Conservation (phyloP, 2,888 invertebrate species). For the Conchocele bisecta region DNA sequence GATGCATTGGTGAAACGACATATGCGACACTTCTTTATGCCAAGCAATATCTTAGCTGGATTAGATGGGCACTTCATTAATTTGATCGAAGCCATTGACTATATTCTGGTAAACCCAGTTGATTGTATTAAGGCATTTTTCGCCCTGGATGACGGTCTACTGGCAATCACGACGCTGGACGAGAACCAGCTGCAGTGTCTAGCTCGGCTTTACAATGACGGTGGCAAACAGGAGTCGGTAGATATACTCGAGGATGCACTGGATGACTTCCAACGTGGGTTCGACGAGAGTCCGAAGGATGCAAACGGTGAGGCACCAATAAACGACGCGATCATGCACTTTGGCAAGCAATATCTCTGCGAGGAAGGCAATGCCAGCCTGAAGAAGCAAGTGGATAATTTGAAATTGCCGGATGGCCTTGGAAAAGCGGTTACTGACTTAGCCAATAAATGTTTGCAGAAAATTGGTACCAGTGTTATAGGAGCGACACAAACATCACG, state of each 20-base stretch:
- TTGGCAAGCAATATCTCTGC: not conserved
- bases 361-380: too few relatives aligned
- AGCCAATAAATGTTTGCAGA: too few relatives aligned
- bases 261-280: slow-evolving; percentile 38
- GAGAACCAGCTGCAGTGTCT: too few relatives aligned
- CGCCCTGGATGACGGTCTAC: slow-evolving; percentile 15
- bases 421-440: too few relatives aligned
- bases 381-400: too few relatives aligned
- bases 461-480: too few relatives aligned
- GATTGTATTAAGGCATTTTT: slow-evolving; percentile 22
- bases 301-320: slow-evolving; percentile 19
- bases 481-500: too few relatives aligned
- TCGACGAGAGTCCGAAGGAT: slow-evolving; percentile 23
- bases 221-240: slow-evolving; percentile 21
- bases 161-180: too few relatives aligned
- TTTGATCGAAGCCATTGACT: slow-evolving; percentile 13
- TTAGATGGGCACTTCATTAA: slow-evolving; percentile 12
- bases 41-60: slow-evolving; percentile 34
- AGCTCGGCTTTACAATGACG: slow-evolving; percentile 32
- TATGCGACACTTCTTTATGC: slow-evolving; percentile 35
- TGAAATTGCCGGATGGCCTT: too few relatives aligned
- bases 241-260: slow-evolving; percentile 25
- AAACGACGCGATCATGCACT: slow-evolving; percentile 14
- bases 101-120: slow-evolving; percentile 12
- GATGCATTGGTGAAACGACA: slow-evolving; percentile 4